Conservation (phyloP, 2,797 vertebrate species). For the Huso huso region DNA sequence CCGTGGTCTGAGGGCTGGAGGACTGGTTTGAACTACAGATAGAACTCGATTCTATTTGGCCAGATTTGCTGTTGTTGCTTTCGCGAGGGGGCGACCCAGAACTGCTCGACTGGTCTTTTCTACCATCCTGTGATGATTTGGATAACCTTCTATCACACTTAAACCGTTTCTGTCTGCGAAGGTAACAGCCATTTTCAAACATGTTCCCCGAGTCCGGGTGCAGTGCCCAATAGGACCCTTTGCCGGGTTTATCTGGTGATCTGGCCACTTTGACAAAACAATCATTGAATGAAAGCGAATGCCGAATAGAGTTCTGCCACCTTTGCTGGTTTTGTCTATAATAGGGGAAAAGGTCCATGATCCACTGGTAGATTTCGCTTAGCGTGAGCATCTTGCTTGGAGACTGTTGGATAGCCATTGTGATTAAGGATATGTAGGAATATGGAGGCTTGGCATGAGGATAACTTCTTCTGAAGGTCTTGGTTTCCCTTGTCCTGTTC, state of each 20-base stretch:
- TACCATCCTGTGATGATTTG: conserved; percentile 57
- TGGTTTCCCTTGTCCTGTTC: conserved; percentile 75
- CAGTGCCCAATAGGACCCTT: conserved; percentile 93
- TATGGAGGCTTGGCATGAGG: conserved; percentile 94
- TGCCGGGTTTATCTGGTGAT: conserved; percentile 91
- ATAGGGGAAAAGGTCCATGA: conserved; percentile 95
- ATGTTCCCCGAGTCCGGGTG: conserved; percentile 96
- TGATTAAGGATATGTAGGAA: conserved; percentile 95
- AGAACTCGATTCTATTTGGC: conserved; percentile 63
- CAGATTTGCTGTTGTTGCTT: conserved; percentile 54
- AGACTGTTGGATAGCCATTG: conserved; percentile 94
- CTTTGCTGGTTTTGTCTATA: conserved; percentile 95
- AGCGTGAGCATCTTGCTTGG: conserved; percentile 93
- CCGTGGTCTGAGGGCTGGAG: conserved; percentile 70
- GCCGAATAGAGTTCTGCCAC: conserved; percentile 96
- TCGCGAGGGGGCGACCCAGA: conserved; percentile 66
- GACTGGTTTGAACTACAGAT: conserved; percentile 65
- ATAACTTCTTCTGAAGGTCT: conserved; percentile 85
- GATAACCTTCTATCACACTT: conserved; percentile 84
- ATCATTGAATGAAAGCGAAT: conserved; percentile 96
- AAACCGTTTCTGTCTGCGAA: conserved; percentile 93
- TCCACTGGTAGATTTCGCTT: conserved; percentile 97
- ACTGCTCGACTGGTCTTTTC: conserved; percentile 65
- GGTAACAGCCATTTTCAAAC: conserved; percentile 96
- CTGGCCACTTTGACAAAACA: conserved; percentile 94